A percentile compares a stretch with the other conserved stretches of the same genome.
These are phyloP conservation scores for Trypoxylus dichotomus DNA, from an alignment of 1,140 invertebrate genomes.

Conservation along the genomic window DNA sequence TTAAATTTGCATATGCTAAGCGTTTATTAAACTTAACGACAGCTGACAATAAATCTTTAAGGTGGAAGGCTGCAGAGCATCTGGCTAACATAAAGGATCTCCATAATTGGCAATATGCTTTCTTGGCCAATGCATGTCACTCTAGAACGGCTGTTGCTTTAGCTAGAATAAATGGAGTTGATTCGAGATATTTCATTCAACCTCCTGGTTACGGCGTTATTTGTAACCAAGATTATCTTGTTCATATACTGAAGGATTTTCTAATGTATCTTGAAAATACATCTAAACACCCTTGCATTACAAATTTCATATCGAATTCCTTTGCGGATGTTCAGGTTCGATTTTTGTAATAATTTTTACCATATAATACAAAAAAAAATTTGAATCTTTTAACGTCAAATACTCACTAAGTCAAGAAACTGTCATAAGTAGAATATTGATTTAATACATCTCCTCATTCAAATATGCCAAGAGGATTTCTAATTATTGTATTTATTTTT, in stretches of 20 bases:
- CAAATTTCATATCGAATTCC: slow-evolving; percentile 65
- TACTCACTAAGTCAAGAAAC: too few relatives aligned
- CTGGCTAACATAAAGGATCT: slow-evolving; percentile 49
- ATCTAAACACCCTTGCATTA: slow-evolving; percentile 64
- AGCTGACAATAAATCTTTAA: slow-evolving; percentile 51
- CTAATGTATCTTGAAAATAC: slow-evolving; percentile 58
- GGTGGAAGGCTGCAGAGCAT: slow-evolving; percentile 54
- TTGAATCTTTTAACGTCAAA: too few relatives aligned
- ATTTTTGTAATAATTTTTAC: too few relatives aligned
- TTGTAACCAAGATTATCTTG: slow-evolving; percentile 55
- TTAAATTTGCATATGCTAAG: slow-evolving; percentile 57
- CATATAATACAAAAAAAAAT: too few relatives aligned
- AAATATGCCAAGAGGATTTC: too few relatives aligned
- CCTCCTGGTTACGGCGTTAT: slow-evolving; percentile 61
- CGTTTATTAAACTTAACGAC: slow-evolving; percentile 53
- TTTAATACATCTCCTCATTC: too few relatives aligned
- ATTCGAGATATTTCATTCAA: slow-evolving; percentile 65
- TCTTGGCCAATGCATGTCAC: slow-evolving; percentile 68
- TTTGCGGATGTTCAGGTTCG: slow-evolving; percentile 61
- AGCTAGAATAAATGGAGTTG: slow-evolving; percentile 60
- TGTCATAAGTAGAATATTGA: too few relatives aligned
- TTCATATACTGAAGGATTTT: slow-evolving; percentile 60
- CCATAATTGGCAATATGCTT: slow-evolving; percentile 63
- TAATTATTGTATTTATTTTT: too few relatives aligned
- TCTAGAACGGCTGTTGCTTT: slow-evolving; percentile 65